A percentile compares a stretch with the other conserved stretches of the same genome.
These are phyloP conservation scores for Sitodiplosis mosellana DNA, from an alignment of 1,140 invertebrate species.

Conservation along the genomic window DNA sequence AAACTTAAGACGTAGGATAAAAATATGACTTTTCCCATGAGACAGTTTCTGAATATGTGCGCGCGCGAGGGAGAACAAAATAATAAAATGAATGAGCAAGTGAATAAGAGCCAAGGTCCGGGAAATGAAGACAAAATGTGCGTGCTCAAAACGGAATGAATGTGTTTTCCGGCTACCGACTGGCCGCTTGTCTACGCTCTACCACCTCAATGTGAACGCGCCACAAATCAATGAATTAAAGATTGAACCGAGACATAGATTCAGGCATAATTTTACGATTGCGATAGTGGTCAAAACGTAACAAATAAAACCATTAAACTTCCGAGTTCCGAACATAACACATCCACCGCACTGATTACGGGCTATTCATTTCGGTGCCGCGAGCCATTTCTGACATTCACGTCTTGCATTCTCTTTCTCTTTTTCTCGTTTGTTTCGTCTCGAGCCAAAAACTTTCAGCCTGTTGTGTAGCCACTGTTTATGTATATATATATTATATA, in stretches of 20 bases:
- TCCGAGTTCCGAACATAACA: neutral
- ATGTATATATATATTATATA: too few species aligned
- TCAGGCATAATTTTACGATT: neutral
- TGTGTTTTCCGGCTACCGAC: neutral
- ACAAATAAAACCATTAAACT: neutral
- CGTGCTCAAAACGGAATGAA: too few species aligned
- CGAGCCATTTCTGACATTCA: neutral
- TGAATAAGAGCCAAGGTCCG: too few species aligned
- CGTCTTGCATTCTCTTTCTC: neutral
- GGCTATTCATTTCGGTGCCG: slow-evolving; percentile 10
- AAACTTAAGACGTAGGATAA: too few species aligned
- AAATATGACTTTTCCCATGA: too few species aligned
- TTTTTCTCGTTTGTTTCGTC: neutral
- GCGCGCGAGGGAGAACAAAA: too few species aligned
- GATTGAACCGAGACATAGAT: neutral
- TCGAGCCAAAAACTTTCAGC: too few species aligned
- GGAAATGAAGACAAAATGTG: too few species aligned
- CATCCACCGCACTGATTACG: neutral
- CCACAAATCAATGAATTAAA: neutral
- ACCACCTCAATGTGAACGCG: too few species aligned
- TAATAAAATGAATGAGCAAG: neutral
- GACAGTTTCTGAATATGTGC: too few species aligned
- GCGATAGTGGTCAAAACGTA: neutral
- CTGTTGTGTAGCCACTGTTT: neutral
- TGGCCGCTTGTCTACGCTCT: too few species aligned